phyloP scores from a whole-genome alignment of 2,113 vertebrate species.

The Silurus glanis region DNA sequence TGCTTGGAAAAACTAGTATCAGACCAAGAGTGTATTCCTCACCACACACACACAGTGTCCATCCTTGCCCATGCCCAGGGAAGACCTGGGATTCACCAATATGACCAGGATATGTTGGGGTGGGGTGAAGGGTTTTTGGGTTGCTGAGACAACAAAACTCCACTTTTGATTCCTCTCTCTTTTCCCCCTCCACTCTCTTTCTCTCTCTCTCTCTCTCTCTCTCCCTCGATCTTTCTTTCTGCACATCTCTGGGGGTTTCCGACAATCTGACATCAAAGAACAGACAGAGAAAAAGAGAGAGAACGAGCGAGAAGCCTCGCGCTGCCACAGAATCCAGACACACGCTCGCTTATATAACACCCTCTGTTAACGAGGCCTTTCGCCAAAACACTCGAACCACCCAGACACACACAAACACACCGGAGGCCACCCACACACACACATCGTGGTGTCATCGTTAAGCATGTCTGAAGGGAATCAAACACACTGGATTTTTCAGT shows the following conservation, averaged over 20 bases:
- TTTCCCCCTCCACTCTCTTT: not conserved
- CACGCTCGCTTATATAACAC: slow-evolving; percentile 42
- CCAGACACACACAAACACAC: not conserved
- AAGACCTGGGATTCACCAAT: not conserved
- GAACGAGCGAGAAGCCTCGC: not conserved
- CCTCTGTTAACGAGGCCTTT: slow-evolving; percentile 29
- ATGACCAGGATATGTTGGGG: too few relatives aligned
- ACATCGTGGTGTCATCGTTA: not conserved
- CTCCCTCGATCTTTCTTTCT: slow-evolving; percentile 8
- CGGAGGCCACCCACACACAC: not conserved
- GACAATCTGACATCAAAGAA: slow-evolving; percentile 45
- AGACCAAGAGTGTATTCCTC: too few relatives aligned
- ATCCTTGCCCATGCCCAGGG: not conserved
- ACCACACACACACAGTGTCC: too few relatives aligned
- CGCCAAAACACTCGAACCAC: slow-evolving; percentile 23
- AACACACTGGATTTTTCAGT: not conserved
- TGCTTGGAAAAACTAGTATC: too few relatives aligned
- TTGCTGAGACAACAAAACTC: not conserved
- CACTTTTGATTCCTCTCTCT: not conserved
- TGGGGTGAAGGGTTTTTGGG: too few relatives aligned
- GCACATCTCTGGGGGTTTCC: slow-evolving; percentile 36
- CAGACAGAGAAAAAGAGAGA: slow-evolving; percentile 21
- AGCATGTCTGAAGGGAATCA: not conserved
- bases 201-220: slow-evolving; percentile 3
- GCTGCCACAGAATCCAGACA: slow-evolving; percentile 39